phyloP scores from a whole-genome alignment of 2,888 invertebrate genomes.

The Lamellibrachia columna region DNA sequence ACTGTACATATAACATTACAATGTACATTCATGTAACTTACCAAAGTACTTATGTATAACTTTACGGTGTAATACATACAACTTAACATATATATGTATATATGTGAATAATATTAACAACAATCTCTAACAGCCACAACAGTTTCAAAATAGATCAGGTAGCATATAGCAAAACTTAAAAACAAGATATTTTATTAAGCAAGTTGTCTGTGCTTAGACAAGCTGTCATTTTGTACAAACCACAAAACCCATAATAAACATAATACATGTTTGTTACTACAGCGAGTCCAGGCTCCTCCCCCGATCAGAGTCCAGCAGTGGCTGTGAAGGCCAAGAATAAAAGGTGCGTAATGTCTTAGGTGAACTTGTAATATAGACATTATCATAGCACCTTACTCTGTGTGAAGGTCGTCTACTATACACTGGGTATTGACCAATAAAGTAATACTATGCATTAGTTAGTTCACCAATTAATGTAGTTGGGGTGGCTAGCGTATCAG shows the following conservation, averaged over 20 bases:
- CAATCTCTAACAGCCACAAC: not conserved
- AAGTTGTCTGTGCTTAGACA: not conserved
- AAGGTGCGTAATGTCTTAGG: not conserved
- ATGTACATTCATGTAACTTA: too few relatives aligned
- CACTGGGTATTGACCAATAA: too few relatives aligned
- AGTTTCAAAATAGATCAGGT: not conserved
- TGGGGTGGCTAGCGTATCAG: too few relatives aligned
- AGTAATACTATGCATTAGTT: too few relatives aligned
- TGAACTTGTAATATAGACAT: not conserved
- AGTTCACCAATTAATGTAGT: too few relatives aligned
- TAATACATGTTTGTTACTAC: not conserved
- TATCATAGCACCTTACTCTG: not conserved
- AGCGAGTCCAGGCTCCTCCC: not conserved
- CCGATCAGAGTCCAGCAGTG: not conserved
- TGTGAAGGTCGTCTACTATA: too few relatives aligned
- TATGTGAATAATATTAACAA: not conserved
- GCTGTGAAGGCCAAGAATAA: conserved; percentile 10
- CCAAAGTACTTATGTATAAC: too few relatives aligned
- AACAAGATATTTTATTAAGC: too few relatives aligned
- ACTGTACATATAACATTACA: not conserved
- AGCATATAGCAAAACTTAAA: not conserved
- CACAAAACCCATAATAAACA: not conserved
- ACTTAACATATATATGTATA: not conserved
- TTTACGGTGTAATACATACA: not conserved
- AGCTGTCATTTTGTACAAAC: not conserved